These are phyloP conservation scores for Atrichornis clamosus DNA, from an alignment of 2,113 vertebrate genomes.

Conservation along the genomic window DNA sequence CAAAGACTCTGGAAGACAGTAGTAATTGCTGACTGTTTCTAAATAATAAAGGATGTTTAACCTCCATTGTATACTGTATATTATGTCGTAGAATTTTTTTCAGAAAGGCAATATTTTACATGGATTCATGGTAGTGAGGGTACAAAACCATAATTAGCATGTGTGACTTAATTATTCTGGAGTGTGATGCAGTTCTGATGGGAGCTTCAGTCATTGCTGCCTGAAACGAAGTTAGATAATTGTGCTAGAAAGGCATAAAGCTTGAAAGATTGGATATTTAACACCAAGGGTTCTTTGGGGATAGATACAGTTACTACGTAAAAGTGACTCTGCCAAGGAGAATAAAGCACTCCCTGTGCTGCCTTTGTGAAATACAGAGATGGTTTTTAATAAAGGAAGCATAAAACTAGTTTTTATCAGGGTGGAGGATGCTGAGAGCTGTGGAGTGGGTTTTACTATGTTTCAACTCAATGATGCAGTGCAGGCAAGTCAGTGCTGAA, in stretches of 20 bases:
- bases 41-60: background rate
- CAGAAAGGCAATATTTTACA: background rate
- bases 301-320: background rate
- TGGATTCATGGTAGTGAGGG: background rate
- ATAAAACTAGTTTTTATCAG: background rate
- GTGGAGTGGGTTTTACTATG: background rate
- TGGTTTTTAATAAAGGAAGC: background rate
- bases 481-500: background rate
- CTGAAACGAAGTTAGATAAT: background rate
- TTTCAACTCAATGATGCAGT: background rate
- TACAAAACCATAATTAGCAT: background rate
- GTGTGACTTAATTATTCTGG: background rate
- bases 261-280: background rate
- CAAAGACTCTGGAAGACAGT: background rate
- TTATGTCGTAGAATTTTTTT: background rate
- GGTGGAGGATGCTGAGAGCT: background rate
- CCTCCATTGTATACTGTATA: background rate
- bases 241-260: background rate
- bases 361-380: background rate
- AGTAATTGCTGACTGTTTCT: background rate
- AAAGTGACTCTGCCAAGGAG: background rate
- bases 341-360: background rate
- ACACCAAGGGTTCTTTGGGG: background rate
- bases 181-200: background rate
- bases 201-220: background rate